phyloP scores from a whole-genome alignment of 1,140 invertebrate genomes.

The Zophobas atratus region DNA sequence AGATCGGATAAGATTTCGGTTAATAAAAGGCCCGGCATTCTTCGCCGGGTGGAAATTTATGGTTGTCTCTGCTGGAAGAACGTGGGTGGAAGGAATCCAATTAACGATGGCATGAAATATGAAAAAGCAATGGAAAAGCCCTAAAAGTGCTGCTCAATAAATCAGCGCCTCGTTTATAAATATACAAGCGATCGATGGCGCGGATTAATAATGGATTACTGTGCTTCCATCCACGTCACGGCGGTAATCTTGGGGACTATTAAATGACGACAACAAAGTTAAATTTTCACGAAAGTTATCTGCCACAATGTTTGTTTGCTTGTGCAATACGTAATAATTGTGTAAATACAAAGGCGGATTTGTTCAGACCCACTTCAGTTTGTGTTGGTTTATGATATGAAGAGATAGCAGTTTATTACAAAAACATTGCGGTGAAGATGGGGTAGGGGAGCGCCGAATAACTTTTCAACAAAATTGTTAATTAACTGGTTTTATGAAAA shows the following conservation, averaged over 20 bases:
- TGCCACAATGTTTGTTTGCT: too few species aligned
- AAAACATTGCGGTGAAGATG: too few species aligned
- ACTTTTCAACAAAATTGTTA: background rate
- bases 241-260: background rate
- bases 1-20: background rate
- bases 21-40: constrained; percentile 2
- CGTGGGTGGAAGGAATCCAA: constrained; percentile 34
- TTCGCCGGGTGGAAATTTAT: constrained; percentile 6
- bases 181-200: constrained; percentile 11
- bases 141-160: constrained; percentile 34
- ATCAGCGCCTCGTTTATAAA: constrained; percentile 39
- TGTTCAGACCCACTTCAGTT: too few species aligned
- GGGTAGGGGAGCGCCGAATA: too few species aligned
- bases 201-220: constrained; percentile 13
- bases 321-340: too few species aligned
- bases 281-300: too few species aligned
- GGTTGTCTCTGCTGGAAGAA: constrained; percentile 6
- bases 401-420: too few species aligned
- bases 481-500: background rate
- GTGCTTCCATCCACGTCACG: background rate
- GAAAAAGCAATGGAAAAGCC: constrained; percentile 28
- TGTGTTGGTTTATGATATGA: too few species aligned
- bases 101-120: constrained; percentile 40
- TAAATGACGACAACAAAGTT: too few species aligned
- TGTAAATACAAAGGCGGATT: too few species aligned